Evolutionary conservation across 2,888 invertebrate species (phyloP), one percentile per base, ranked within the genome.

Genomic region (Zaprionus obscuricornis): DNA sequence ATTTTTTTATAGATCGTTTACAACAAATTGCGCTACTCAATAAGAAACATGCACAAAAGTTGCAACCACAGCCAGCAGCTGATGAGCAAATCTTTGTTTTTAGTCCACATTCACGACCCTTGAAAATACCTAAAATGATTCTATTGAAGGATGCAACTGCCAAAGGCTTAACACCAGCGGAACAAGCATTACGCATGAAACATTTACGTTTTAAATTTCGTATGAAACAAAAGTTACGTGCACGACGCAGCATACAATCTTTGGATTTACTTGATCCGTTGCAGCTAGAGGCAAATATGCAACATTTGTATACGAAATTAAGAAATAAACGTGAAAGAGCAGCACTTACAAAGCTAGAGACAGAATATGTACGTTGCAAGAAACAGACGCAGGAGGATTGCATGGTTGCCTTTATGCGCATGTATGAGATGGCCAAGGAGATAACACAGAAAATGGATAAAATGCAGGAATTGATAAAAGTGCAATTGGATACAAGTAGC

Each of bases 401-500:
- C 45, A 86, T 87, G 84, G 63, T 70, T 1, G 85, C 84, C 3
- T 90, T 89, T 50, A 55, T 74, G 39, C 83, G 86, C 40, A 86
- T 90, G 85, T 88, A 89, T 45, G 72, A 87, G 13, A 69, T 89
- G 54, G 87, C 86, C 22, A 85, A 79, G 33, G 87, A 89, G n/a
- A 83, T 90, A 1, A 83, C 81, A 26, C 82, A 87, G 29, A 86
- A 85, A 66, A 81, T 89, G 77, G 84, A 87, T 11, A 86, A 83
- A 65, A 88, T 90, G 88, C 85, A 87, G 43, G 75, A 69, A 5
- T 77, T 89, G 13, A 85, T 90, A 14, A 72, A 70, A 10, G 87
- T 83, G 7, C 89, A 59, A 4, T 3, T 85, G 2, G 55, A 36
- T 1, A 75, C 85, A 0, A 26, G 14, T 10, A 78, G 78, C 29